Base-by-base conservation (phyloP, 23 tunicate species). In the Clavelina lepadiformis region DNA sequence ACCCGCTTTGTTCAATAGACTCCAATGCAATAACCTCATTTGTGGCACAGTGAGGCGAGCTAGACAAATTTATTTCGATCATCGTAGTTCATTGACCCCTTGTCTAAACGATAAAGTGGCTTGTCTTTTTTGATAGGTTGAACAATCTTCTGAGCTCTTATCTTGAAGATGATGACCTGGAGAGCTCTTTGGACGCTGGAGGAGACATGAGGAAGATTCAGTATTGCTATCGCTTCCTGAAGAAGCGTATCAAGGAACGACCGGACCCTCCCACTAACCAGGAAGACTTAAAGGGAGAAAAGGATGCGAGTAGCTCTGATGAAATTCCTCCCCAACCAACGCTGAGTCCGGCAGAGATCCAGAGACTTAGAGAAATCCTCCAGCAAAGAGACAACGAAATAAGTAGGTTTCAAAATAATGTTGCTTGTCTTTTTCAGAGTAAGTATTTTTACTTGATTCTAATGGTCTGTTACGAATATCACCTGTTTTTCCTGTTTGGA, bases 331-430 rank as follows among this genome's bases (percentile, higher is more conserved):
- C 46, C 13, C 76, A 71, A 28, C 75, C 80, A 29, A 5, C 56
- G 3, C 57, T 91, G 3, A 56, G 65, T 35, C 85, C 89, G 15
- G 73, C 73, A 27, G 91, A 93, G 63, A 55, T 85, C 23, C 85
- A 83, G 47, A 67, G 98, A 38, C 45, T 93, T 60, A 79, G 83
- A 69, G 98, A 93, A 38, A 85, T 93, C 23, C 80, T 93, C 26
- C 91, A 93, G 57, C 98, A 93, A 62, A 51, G 98, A 55, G 98
- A 93, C 64, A 93, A 72, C 25, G 98, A 93, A 79, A 93, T 93
- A 3, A 74, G 86, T 83, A 57, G 38, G 82, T n/a, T n/a, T n/a
- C n/a, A n/a, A n/a, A n/a, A n/a, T n/a, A n/a, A n/a, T n/a, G n/a
- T n/a, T n/a, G n/a, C n/a, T n/a, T n/a, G n/a, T n/a, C n/a, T n/a